Conservation (phyloP, 2,113 vertebrate species). For the Australoheros scitulus region DNA sequence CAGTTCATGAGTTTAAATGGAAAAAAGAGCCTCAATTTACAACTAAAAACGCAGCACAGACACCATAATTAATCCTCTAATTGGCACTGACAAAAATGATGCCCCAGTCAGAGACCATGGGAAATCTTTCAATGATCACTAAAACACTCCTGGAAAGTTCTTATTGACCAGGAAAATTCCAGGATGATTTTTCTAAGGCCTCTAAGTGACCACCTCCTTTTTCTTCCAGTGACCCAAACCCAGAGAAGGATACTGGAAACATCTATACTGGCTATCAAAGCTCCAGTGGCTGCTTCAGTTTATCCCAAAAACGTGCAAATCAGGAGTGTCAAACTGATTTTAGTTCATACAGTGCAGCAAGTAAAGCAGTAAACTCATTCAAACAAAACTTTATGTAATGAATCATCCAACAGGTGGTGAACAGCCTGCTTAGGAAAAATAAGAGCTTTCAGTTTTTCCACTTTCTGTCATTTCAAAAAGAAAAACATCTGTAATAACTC, state of each 20-base stretch:
- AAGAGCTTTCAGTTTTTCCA: background rate
- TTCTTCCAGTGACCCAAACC: background rate
- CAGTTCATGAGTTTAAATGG: too few species aligned
- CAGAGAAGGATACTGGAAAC: background rate
- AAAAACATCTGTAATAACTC: background rate
- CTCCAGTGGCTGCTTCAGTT: background rate
- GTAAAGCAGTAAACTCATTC: background rate
- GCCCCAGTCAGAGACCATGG: too few species aligned
- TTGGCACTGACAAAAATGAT: too few species aligned
- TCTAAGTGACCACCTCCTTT: too few species aligned
- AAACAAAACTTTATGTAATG: background rate
- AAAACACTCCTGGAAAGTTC: background rate
- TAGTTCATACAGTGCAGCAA: background rate
- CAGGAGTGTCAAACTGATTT: too few species aligned
- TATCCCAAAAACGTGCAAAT: fast-evolving
- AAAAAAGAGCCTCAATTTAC: too few species aligned
- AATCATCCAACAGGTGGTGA: background rate
- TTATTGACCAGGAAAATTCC: background rate
- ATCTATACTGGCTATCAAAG: background rate
- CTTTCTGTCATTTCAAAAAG: background rate
- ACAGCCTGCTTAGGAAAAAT: background rate
- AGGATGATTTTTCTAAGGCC: background rate
- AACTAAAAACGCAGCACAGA: too few species aligned
- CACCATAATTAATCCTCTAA: too few species aligned
- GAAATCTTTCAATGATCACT: too few species aligned